Percentiles rank a stretch among this genome's conserved stretches.
phyloP scores from a whole-genome alignment of 2,797 vertebrate species.

The Pangasius sanitwongsei region DNA sequence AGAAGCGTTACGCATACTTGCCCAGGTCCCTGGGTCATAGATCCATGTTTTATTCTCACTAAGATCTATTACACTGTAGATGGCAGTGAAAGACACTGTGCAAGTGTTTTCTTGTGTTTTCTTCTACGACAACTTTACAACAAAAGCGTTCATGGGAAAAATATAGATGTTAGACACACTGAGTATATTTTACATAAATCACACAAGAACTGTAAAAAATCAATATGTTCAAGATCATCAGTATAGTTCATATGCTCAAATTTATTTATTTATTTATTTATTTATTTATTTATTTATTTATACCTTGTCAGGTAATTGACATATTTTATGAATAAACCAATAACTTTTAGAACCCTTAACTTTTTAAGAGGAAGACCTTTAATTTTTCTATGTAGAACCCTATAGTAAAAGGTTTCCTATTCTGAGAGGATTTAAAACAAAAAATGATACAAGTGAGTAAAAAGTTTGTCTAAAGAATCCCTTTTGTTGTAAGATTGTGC shows the following conservation, averaged over 20 bases:
- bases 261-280: background rate
- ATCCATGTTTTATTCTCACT: background rate
- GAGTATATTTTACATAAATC: background rate
- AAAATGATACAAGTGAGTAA: background rate
- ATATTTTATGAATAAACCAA: background rate
- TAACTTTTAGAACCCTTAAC: background rate
- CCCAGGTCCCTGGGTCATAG: background rate
- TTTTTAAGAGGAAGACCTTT: background rate
- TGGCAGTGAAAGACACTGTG: background rate
- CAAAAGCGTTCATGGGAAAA: background rate
- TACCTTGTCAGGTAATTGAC: background rate
- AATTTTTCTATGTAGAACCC: background rate
- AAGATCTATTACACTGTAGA: background rate
- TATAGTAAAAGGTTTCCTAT: background rate
- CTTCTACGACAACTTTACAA: background rate
- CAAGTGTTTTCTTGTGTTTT: background rate
- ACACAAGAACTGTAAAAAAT: background rate
- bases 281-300: background rate
- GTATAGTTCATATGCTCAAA: background rate
- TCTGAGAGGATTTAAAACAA: background rate
- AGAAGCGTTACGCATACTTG: background rate
- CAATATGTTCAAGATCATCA: background rate
- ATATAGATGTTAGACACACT: background rate
- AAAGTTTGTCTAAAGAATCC: background rate
- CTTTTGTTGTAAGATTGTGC: background rate